Conservation (phyloP, 2,113 vertebrate genomes). For the Pimephales promelas region DNA sequence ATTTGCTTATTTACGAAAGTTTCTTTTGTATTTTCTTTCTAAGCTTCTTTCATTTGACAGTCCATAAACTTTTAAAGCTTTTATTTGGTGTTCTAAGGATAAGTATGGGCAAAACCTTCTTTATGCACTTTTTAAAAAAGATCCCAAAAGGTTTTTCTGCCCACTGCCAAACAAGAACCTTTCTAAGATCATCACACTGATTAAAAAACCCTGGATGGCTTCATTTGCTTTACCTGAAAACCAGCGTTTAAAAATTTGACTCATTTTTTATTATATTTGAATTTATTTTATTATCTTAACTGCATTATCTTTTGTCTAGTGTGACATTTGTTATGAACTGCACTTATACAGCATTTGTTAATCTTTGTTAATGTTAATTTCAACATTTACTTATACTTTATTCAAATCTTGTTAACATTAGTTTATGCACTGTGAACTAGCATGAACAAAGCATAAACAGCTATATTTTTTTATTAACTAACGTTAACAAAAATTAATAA, state of each 20-base stretch:
- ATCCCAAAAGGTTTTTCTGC: not conserved
- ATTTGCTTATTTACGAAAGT: constrained; percentile 4
- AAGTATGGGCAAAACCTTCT: not conserved
- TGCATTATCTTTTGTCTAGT: not conserved
- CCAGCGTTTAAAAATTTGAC: no score
- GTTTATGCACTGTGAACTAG: no score
- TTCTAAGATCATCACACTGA: not conserved
- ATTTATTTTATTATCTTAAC: not conserved
- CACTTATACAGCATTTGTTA: no score
- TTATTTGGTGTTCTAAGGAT: not conserved
- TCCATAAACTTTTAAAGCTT: not conserved
- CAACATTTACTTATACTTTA: no score
- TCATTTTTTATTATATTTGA: not conserved
- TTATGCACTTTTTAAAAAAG: not conserved
- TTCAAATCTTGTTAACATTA: no score
- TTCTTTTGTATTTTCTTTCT: constrained; percentile 18
- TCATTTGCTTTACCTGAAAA: not conserved
- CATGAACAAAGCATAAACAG: no score
- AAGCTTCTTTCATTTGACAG: constrained; percentile 21
- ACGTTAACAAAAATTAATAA: no score
- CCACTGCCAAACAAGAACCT: not conserved
- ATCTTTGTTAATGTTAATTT: no score
- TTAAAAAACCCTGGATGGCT: not conserved
- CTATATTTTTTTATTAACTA: no score
- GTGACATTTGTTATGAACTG: not conserved